Conservation (phyloP, 2,888 invertebrate genomes). For the Orchesellides sinensis region DNA sequence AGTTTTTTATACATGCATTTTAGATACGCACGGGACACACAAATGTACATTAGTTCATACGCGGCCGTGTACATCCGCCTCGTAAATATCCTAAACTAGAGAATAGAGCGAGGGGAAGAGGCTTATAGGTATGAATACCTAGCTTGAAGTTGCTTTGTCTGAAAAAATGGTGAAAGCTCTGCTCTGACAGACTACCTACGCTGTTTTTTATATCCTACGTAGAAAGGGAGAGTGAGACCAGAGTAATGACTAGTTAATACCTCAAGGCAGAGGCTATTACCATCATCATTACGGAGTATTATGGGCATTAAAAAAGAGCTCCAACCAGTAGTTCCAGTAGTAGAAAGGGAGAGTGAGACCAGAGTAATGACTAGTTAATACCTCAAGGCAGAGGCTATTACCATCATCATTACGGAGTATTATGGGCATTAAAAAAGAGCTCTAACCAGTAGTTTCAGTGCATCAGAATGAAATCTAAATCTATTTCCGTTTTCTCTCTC, state of each 20-base stretch:
- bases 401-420: conserved; percentile 61
- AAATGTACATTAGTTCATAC: no score
- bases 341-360: conserved; percentile 16
- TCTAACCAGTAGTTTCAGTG: no score
- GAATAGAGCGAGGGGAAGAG: no score
- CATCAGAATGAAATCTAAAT: conserved; percentile 40
- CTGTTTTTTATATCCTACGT: no score
- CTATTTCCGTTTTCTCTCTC: conserved; percentile 42
- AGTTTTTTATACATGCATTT: neutral
- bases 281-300: conserved; percentile 61
- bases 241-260: conserved; percentile 64
- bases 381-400: conserved; percentile 60
- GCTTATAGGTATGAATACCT: no score
- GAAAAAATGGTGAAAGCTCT: no score
- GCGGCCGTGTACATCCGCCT: no score
- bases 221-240: conserved; percentile 22
- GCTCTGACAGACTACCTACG: no score
- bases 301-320: conserved; percentile 49
- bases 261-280: conserved; percentile 60
- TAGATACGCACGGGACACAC: no score
- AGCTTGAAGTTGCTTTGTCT: no score
- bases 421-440: conserved; percentile 51
- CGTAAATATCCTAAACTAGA: no score
- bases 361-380: conserved; percentile 64
- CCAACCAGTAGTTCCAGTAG: no score